Evolutionary conservation across 2,888 invertebrate species (phyloP), one percentile per base, ranked within the genome.

Genomic region (Exephanes ischioxanthus): DNA sequence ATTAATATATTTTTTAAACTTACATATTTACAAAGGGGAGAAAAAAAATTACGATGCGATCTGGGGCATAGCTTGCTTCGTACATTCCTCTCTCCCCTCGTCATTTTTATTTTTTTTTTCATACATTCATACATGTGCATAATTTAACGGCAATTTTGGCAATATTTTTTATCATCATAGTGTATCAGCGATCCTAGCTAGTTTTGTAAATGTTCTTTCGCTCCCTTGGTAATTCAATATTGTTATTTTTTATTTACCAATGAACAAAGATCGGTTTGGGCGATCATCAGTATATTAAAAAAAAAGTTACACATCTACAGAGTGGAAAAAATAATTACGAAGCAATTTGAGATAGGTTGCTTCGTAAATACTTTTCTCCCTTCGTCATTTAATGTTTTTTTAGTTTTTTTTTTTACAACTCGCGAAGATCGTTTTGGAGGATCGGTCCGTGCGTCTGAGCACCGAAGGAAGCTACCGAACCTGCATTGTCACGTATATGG

Each of bases 401-500:
- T 63, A n/a, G 1, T 71, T 58, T 70, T 73, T 75, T 79, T 68
- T 76, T 82, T 58, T 51, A 76, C 68, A 80, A 68, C 80, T 30
- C 37, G 58, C 55, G 41, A 67, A 85, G 82, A 83, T 82, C 33
- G 45, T 68, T 78, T 77, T 51, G 67, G 68, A 68, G n/a, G 85
- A 82, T 77, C 61, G 37, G 55, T 58, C 75, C 66, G 68, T 68
- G 48, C 70, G 66, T 63, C 87, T 86, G 78, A 33, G 83, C 76
- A 48, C 75, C 81, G 82, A 63, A 87, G 73, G 51, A 83, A 72
- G 72, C 76, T 66, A 78, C 70, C 78, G 87, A 86, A 87, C 61
- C 68, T 85, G 88, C 88, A 91, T 90, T 90, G 92, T 93, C 93
- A 93, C 91, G 92, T 90, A 84, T 63, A 84, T 37, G 55, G 63